Evolutionary conservation across 2,113 vertebrate genomes (phyloP), one percentile per base, ranked within the genome.

Genomic region (Clarias magur): DNA sequence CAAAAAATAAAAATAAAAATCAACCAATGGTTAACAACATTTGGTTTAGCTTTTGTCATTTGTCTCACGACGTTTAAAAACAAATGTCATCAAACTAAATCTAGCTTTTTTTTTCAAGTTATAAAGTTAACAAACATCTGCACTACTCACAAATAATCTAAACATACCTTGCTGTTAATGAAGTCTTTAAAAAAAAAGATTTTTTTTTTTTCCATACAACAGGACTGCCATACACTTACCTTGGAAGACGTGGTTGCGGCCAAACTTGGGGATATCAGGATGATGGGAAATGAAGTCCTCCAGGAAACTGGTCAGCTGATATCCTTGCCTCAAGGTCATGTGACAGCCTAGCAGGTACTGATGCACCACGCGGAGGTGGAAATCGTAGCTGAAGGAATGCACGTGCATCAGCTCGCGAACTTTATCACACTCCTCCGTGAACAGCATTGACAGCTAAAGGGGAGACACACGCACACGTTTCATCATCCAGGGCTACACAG

Each of bases 341-440:
- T 98, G 97, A 91, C 96, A 94, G 56, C 98, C 98, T 68, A 99
- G 93, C 90, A 99, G 93, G 2, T 99, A 97, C 91, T 99, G 98
- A 93, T 98, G 97, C 85, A 97, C 96, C n/a, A 99, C 96, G 23
- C 98, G 96, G 91, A 99, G 93, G 92, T 99, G 98, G 94, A 99
- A 99, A 93, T 99, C 98, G 0, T 99, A 99, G 95, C 98, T 99
- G 95, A 99, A 99, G 0, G 98, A 99, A 92, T 99, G 98, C 34
- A 99, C 97, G 0, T 99, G 98, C 97, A 99, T 99, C 93, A 99
- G 95, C 91, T 98, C 98, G 53, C 97, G 95, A 83, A 99, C 98
- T 90, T 97, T 99, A 94, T 99, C 98, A 0, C 98, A 99, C 92
- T 99, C 98, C 93, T 99, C 98, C 0, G 98, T 99, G 95, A 99